Evolutionary conservation across 2,888 invertebrate species (phyloP).

Genomic region (Papilio elwesi): DNA sequence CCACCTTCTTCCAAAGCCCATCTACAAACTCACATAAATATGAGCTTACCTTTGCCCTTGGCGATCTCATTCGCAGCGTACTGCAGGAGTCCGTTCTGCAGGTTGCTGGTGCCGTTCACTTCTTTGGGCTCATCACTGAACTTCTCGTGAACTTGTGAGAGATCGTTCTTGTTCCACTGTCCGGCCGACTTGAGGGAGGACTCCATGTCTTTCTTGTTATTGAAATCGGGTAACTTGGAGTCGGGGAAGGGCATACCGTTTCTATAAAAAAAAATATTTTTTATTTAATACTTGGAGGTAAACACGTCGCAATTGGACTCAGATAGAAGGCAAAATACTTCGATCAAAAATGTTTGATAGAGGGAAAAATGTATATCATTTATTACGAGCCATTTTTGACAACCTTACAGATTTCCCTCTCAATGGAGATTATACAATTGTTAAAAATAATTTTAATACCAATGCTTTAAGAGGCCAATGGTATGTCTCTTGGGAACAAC

Average conservation of each 20-base stretch:
- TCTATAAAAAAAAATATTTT: slow-evolving; percentile 61
- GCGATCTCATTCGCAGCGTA: slow-evolving; percentile 86
- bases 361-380: too few species aligned
- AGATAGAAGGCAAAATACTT: too few species aligned
- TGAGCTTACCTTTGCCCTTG: slow-evolving; percentile 78
- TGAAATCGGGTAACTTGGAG: slow-evolving; percentile 79
- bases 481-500: too few species aligned
- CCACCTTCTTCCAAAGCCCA: too few species aligned
- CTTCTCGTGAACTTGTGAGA: slow-evolving; percentile 62
- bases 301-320: too few species aligned
- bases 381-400: too few species aligned
- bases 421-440: too few species aligned
- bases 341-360: too few species aligned
- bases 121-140: slow-evolving; percentile 61
- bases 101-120: slow-evolving; percentile 67
- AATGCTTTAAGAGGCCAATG: too few species aligned
- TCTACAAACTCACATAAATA: background rate
- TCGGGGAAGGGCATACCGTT: slow-evolving; percentile 88
- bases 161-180: slow-evolving; percentile 83
- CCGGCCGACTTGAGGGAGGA: slow-evolving; percentile 57
- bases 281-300: too few species aligned
- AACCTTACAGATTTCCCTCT: too few species aligned
- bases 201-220: slow-evolving; percentile 79
- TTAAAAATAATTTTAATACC: too few species aligned
- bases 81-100: slow-evolving; percentile 80